Conservation (phyloP, 2,113 vertebrate genomes). For the pig (Sus scrofa) region DNA sequence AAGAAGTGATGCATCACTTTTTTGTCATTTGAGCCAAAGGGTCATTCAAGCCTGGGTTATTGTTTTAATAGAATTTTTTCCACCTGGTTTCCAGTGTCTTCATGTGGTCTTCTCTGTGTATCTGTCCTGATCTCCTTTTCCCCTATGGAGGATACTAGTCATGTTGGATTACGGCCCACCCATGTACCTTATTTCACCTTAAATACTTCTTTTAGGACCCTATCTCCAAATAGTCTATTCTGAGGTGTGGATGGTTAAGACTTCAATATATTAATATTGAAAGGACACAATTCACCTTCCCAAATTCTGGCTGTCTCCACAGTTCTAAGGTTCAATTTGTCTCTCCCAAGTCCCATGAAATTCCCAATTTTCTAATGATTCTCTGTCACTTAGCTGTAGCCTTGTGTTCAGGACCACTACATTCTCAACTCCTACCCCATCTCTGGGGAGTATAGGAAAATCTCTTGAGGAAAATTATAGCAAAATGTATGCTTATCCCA, state of each 20-base stretch:
- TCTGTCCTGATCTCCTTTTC: neutral
- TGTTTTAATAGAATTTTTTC: neutral
- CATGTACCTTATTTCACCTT: neutral
- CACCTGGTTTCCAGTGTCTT: neutral
- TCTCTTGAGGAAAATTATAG: neutral
- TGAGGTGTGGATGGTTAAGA: neutral
- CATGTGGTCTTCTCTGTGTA: too few relatives aligned
- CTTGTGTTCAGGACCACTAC: neutral
- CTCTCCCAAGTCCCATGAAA: neutral
- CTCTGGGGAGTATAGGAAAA: neutral
- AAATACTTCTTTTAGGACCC: neutral
- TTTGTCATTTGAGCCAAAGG: neutral
- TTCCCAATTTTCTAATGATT: neutral
- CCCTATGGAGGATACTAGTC: neutral
- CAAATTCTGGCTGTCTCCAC: neutral
- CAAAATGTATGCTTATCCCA: neutral
- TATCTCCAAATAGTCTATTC: neutral
- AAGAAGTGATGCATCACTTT: neutral
- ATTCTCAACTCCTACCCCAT: neutral
- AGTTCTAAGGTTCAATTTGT: neutral
- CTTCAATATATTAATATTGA: neutral
- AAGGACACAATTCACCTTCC: neutral
- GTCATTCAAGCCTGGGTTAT: neutral
- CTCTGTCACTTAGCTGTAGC: neutral
- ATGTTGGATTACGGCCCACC: neutral